Base-by-base conservation (phyloP, 2,888 invertebrate genomes). In the Odontocerum albicorne region DNA sequence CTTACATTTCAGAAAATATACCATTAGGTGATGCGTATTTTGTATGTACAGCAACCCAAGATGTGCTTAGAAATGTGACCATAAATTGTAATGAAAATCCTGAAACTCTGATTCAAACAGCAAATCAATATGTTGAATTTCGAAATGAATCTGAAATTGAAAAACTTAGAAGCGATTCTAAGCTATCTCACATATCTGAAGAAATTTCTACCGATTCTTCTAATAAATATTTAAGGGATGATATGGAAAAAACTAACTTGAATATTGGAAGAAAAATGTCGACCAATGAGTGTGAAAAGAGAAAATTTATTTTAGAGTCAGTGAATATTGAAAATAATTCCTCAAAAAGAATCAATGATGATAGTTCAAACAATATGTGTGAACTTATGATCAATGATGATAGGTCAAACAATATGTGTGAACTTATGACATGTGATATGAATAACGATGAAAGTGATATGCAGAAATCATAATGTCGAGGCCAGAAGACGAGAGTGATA, bases 131-230 rank as follows among this genome's bases (percentile, higher is more conserved):
- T n/a, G n/a, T n/a, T n/a, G n/a, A n/a, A n/a, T n/a, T n/a, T n/a
- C 27, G 27, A 7, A 27, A 10, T 10, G 45, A 45, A 33, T 31
- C 17, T n/a, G 52, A 44, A 16, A 16, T 17, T 27, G 53, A 52
- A 8, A 57, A 43, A 31, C 27, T 19, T 8, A 27, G 57, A 17
- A 60, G 55, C 33, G 60, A 61, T 10, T 55, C 58, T 12, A 61
- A 61, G 12, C 31, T 61, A 17, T 61, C 60, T 4, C 49, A 58
- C 13, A 61, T 61, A 15, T 61, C 60, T 3, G 60, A 61, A 45
- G 60, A 61, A 46, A 61, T 55, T 12, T 44, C 55, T 4, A 56
- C 58, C 1, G 60, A 61, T 22, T 49, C 51, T 13, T 61, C 58
- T 4, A 31, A 31, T 15, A 55, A 50, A 46, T 56, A 60, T n/a